Evolutionary conservation across 2,888 invertebrate genomes (phyloP), one percentile per base, ranked within the genome.

Genomic region (Cecidostiba fungosa): DNA sequence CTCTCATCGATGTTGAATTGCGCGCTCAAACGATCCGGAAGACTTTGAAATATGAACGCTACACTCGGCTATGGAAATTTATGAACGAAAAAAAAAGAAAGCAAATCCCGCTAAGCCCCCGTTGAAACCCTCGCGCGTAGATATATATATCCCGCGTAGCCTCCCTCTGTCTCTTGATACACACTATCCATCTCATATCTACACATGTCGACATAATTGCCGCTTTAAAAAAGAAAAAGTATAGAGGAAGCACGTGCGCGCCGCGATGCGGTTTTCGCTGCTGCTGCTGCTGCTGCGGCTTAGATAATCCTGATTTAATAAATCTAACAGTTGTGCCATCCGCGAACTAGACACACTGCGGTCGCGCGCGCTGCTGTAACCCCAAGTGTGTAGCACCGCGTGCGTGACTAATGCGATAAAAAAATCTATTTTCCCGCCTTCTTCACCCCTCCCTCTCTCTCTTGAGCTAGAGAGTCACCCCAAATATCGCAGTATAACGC

Each of bases 271-370:
- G 86, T 85, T 87, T 85, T 77, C 50, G 79, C 78, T 59, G 82
- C 82, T 80, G 83, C 84, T n/a, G n/a, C n/a, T n/a, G n/a, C n/a
- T n/a, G n/a, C n/a, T n/a, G n/a, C n/a, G n/a, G n/a, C n/a, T 87
- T 92, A 91, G 92, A 93, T 93, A 93, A 93, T 93, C 93, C 93
- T 91, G 93, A 93, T 93, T 93, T 93, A 93, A 93, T 93, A 93
- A 93, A 93, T 93, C 93, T 92, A 93, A 93, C 93, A 93, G 92
- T 93, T 93, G 93, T 90, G 89, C 86, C 88, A 73, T 84, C 32
- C 26, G 43, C 50, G 77, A 43, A 72, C 77, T 32, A 59, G 72
- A 36, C 66, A 54, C 43, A 12, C 19, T 16, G 62, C 16, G 59
- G n/a, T 62, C 16, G 66, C 36, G 78, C 8, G 32, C 23, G 43